These are phyloP conservation scores for Semotilus atromaculatus DNA, from an alignment of 2,797 vertebrate species.

Conservation along the genomic window DNA sequence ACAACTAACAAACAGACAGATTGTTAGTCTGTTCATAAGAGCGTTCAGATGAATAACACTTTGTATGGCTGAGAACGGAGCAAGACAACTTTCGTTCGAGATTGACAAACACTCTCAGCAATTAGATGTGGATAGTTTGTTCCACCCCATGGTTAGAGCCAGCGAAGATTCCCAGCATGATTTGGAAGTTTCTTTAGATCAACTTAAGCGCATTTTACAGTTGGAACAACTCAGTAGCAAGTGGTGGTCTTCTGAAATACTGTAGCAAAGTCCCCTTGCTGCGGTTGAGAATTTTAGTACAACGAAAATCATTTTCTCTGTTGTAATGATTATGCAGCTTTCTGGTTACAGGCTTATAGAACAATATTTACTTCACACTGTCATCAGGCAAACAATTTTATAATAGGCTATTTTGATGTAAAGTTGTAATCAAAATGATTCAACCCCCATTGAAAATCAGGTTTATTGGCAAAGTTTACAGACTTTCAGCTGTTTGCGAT, in stretches of 20 bases:
- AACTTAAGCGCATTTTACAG: not conserved
- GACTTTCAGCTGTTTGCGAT: no score
- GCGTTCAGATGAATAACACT: conserved; percentile 36
- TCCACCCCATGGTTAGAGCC: not conserved
- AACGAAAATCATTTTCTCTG: not conserved
- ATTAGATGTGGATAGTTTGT: conserved; percentile 39
- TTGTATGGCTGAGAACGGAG: conserved; percentile 15
- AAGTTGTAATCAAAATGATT: no score
- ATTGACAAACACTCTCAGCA: conserved; percentile 31
- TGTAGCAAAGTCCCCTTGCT: not conserved
- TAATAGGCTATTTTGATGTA: not conserved
- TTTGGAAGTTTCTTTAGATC: conserved; percentile 28
- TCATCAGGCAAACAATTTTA: not conserved
- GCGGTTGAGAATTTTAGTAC: not conserved
- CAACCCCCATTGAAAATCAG: no score
- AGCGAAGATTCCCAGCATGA: conserved; percentile 26
- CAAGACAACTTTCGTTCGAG: conserved; percentile 23
- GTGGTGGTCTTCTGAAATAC: conserved; percentile 2
- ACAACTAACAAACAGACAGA: conserved; percentile 28
- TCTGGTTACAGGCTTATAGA: not conserved
- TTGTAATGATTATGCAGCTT: not conserved
- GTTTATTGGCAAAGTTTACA: no score
- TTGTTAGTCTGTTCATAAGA: conserved; percentile 30
- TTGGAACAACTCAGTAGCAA: not conserved
- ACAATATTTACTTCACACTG: not conserved